A percentile compares a stretch with the other conserved stretches of the same genome.
Evolutionary conservation across 2,113 vertebrate species (phyloP).

Genomic region (Passer montanus): DNA sequence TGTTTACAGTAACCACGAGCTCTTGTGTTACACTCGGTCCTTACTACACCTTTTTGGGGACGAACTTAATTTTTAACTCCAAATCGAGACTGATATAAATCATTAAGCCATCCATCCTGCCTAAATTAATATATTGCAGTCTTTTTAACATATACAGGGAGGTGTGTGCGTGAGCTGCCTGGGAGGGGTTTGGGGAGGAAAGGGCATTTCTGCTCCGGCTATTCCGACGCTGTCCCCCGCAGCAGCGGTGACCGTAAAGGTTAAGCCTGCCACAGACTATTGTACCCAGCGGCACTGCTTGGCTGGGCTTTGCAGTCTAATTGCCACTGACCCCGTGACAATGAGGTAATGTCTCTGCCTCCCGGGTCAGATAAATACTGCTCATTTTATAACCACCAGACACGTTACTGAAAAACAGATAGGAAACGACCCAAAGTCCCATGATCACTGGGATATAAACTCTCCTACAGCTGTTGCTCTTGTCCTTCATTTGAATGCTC

Average conservation of each 20-base stretch:
- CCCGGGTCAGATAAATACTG: constrained; percentile 56
- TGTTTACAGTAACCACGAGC: neutral
- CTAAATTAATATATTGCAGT: neutral
- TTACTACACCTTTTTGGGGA: neutral
- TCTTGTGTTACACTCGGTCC: neutral
- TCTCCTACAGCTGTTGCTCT: neutral
- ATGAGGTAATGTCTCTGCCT: constrained; percentile 68
- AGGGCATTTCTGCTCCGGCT: neutral
- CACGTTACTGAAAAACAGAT: constrained; percentile 48
- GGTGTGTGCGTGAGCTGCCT: neutral
- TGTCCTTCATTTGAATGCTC: neutral
- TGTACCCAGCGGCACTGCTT: constrained; percentile 34
- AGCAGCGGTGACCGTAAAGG: constrained; percentile 27
- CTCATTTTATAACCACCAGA: constrained; percentile 52
- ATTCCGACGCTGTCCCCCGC: neutral
- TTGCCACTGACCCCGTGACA: constrained; percentile 59
- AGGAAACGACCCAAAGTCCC: constrained; percentile 28
- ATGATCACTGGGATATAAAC: neutral
- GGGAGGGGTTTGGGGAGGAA: neutral
- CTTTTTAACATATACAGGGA: fast-evolving
- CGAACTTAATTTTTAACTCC: neutral
- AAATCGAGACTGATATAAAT: neutral
- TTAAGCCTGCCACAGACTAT: constrained; percentile 25
- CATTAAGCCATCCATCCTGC: neutral
- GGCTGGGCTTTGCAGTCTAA: constrained; percentile 44